Percentiles rank a stretch among this genome's conserved stretches.
Conservation (phyloP, 2,113 vertebrate genomes). For the Rallus limicola region DNA sequence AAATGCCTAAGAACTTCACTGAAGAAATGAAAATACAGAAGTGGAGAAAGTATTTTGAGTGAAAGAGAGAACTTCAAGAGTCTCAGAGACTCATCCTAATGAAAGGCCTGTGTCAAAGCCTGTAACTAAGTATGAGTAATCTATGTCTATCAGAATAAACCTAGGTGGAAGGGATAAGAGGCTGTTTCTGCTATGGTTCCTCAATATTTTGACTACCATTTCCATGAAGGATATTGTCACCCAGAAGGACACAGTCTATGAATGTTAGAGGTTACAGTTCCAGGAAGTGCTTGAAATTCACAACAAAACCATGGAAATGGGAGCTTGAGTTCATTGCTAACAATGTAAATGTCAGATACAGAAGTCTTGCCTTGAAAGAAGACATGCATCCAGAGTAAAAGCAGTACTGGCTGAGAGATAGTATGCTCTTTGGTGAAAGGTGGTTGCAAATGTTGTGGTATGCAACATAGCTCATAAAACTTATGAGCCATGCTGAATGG, state of each 20-base stretch:
- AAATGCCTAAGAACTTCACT: neutral
- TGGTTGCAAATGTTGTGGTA: neutral
- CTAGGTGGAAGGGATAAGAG: neutral
- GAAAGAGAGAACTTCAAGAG: neutral
- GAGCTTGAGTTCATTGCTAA: neutral
- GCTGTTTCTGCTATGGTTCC: neutral
- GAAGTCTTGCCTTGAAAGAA: neutral
- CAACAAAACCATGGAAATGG: neutral
- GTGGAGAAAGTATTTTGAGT: neutral
- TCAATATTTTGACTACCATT: neutral
- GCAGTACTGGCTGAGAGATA: neutral
- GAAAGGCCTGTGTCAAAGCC: neutral
- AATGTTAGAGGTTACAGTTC: neutral
- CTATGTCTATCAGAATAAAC: neutral
- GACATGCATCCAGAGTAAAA: neutral
- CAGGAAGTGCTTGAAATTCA: neutral
- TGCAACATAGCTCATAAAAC: slow-evolving; percentile 61
- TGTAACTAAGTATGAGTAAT: neutral
- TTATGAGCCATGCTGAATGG: slow-evolving; percentile 54
- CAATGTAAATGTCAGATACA: neutral
- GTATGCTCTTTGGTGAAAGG: neutral
- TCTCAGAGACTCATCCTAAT: neutral
- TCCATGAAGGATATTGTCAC: neutral
- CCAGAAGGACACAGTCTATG: neutral
- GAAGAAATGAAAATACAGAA: neutral